Conservation (phyloP, 2,888 invertebrate species). For the Heliconius cydno region DNA sequence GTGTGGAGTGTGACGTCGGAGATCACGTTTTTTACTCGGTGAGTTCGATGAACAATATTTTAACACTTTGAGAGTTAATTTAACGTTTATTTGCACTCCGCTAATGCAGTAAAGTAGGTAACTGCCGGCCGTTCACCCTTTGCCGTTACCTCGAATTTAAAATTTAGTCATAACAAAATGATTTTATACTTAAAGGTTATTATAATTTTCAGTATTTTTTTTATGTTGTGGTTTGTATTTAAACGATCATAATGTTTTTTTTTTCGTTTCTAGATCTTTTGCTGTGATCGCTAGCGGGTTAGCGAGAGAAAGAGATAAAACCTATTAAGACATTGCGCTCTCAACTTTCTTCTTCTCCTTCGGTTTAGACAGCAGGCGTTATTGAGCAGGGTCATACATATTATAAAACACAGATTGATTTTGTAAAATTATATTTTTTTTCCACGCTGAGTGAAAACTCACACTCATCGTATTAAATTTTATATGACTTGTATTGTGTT, state of each 20-base stretch:
- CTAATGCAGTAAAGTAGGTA: conserved; percentile 40
- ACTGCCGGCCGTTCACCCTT: conserved; percentile 34
- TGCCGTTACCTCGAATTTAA: conserved; percentile 12
- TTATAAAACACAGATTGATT: too few relatives aligned
- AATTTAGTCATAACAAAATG: neutral
- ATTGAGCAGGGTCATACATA: too few relatives aligned
- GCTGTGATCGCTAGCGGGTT: neutral
- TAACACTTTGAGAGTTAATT: conserved; percentile 42
- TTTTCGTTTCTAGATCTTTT: neutral
- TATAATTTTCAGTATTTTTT: neutral
- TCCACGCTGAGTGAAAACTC: too few relatives aligned
- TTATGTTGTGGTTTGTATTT: neutral
- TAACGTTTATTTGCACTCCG: conserved; percentile 40
- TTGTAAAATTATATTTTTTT: too few relatives aligned
- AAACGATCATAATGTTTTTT: neutral
- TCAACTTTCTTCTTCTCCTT: too few relatives aligned
- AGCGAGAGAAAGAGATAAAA: too few relatives aligned
- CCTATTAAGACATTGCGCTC: too few relatives aligned
- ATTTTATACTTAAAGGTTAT: neutral
- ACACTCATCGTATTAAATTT: too few relatives aligned
- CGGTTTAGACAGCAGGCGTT: too few relatives aligned
- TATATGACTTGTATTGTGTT: neutral
- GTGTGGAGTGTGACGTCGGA: conserved; percentile 7
- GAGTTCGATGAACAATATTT: conserved; percentile 40
- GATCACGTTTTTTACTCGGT: conserved; percentile 20